These are phyloP conservation scores for Mactra quadrangularis DNA, from an alignment of 1,140 invertebrate species.

Conservation along the genomic window DNA sequence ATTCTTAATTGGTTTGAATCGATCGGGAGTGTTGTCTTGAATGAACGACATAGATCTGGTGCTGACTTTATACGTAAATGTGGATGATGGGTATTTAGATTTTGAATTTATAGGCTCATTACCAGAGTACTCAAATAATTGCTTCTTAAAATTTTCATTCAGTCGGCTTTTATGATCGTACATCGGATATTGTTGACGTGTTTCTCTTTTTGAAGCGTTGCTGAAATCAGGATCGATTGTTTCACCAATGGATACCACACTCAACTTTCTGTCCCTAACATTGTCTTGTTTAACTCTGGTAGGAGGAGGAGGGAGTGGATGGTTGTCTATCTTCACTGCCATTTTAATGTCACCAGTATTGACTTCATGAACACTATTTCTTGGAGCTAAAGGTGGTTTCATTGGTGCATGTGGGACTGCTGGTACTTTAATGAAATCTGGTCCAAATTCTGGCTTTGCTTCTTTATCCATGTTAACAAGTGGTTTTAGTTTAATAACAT, in stretches of 20 bases:
- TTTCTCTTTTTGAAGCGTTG: slow-evolving; percentile 5
- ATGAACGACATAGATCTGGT: background rate
- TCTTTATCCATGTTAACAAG: slow-evolving; percentile 1
- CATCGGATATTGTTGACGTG: slow-evolving; percentile 41
- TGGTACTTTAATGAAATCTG: slow-evolving; percentile 4
- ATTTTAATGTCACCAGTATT: background rate
- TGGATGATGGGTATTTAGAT: background rate
- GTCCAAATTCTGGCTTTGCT: slow-evolving; percentile 4
- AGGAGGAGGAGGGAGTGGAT: too few relatives aligned
- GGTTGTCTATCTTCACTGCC: too few relatives aligned
- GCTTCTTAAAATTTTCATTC: slow-evolving; percentile 17
- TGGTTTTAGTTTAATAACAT: slow-evolving; percentile 37
- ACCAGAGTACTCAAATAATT: slow-evolving; percentile 27
- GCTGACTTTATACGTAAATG: slow-evolving; percentile 50
- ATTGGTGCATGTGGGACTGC: background rate
- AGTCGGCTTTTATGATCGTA: slow-evolving; percentile 11
- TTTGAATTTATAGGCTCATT: background rate
- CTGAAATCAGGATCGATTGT: slow-evolving; percentile 20
- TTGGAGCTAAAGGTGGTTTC: slow-evolving; percentile 3
- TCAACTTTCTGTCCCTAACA: slow-evolving; percentile 10
- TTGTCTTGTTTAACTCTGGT: too few relatives aligned
- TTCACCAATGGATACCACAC: slow-evolving; percentile 48
- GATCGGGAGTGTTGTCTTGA: slow-evolving; percentile 10
- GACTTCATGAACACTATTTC: slow-evolving; percentile 17
- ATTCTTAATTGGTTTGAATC: slow-evolving; percentile 31